These are phyloP conservation scores for Harpalus rufipes DNA, from an alignment of 2,888 invertebrate genomes.

Conservation along the genomic window DNA sequence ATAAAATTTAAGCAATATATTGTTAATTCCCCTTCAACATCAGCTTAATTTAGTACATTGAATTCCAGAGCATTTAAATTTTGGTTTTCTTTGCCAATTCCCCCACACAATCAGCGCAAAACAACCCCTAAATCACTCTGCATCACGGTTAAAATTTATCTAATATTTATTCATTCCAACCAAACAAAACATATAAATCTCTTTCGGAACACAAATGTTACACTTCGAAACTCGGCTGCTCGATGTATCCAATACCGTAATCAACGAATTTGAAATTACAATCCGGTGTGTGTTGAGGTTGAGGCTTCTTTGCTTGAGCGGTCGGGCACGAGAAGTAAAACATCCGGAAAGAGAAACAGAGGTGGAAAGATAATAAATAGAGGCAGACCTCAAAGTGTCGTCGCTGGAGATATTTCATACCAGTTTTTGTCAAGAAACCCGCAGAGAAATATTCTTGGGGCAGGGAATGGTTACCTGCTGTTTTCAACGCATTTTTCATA, in stretches of 20 bases:
- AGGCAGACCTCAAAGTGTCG: neutral
- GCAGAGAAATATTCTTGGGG: neutral
- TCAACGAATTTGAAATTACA: neutral
- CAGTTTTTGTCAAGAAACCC: neutral
- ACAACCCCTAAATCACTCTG: slow-evolving; percentile 24
- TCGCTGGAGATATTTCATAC: neutral
- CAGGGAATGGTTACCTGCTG: neutral
- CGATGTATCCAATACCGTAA: slow-evolving; percentile 4
- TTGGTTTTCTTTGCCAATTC: neutral
- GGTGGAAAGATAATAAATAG: slow-evolving; percentile 5
- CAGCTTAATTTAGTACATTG: too few species aligned
- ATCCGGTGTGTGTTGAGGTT: neutral
- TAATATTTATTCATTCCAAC: slow-evolving; percentile 37
- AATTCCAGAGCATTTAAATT: neutral
- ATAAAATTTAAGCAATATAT: too few species aligned
- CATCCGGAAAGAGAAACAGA: neutral
- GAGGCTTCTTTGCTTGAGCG: too few species aligned
- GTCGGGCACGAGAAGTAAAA: neutral
- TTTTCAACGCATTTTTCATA: neutral
- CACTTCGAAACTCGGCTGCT: neutral
- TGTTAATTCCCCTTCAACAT: too few species aligned
- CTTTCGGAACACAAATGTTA: neutral
- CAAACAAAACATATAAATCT: slow-evolving; percentile 20
- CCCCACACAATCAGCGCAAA: slow-evolving; percentile 9
- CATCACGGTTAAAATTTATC: slow-evolving; percentile 4